Conservation (phyloP, 2,797 vertebrate genomes). For the Manis pentadactyla region DNA sequence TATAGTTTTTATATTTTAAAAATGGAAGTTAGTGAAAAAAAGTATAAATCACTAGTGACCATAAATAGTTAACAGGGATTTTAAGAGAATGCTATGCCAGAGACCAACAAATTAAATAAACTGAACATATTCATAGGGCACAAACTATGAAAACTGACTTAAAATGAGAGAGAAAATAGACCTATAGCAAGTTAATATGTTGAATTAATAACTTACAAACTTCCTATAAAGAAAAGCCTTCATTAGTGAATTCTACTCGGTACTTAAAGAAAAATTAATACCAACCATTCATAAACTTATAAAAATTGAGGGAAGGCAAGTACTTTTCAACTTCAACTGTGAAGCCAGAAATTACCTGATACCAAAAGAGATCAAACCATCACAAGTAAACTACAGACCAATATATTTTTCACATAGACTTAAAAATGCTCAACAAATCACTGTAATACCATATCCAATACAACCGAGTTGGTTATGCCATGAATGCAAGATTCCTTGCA, state of each 20-base stretch:
- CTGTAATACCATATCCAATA: not conserved
- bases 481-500: not conserved
- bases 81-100: not conserved
- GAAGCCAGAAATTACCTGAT: not conserved
- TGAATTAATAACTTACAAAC: not conserved
- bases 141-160: not conserved
- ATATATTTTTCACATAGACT: not conserved
- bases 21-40: slow-evolving; percentile 8
- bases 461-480: not conserved
- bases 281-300: not conserved
- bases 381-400: not conserved
- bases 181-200: not conserved
- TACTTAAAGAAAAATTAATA: not conserved
- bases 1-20: not conserved
- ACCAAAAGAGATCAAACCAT: not conserved
- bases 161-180: not conserved
- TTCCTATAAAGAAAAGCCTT: not conserved
- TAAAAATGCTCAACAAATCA: not conserved
- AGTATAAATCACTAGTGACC: not conserved
- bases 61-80: not conserved
- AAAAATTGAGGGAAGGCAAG: not conserved
- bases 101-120: not conserved
- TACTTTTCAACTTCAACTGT: not conserved
- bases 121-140: not conserved
- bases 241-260: not conserved